Base-by-base conservation (phyloP, 2,888 invertebrate genomes). In the Caenorhabditis japonica region DNA sequence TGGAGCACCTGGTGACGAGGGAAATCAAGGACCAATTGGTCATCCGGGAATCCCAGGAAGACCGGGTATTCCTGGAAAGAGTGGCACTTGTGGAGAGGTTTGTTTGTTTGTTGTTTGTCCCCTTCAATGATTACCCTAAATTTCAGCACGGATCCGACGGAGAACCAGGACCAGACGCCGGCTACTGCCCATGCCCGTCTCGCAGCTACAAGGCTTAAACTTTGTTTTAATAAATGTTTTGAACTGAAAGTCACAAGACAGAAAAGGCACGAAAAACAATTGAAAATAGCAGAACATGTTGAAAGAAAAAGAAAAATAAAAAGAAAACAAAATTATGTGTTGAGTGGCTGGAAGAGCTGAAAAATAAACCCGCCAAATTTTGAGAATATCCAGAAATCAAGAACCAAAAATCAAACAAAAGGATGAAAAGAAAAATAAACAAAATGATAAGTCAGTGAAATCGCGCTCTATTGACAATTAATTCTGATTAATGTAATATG, bases 401-500 rank as follows among this genome's bases (percentile, higher is more conserved):
- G 30, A 30, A 7, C 30, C 5, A 56, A 46, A 19, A 44, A 21
- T 25, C n/a, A 5, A 19, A 46, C 21, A 51, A 47, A 7, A n/a
- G n/a, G n/a, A n/a, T n/a, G n/a, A n/a, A n/a, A n/a, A n/a, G n/a
- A n/a, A n/a, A n/a, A n/a, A n/a, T n/a, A n/a, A n/a, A n/a, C n/a
- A n/a, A n/a, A n/a, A n/a, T n/a, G n/a, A n/a, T n/a, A n/a, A n/a
- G n/a, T n/a, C n/a, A n/a, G n/a, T 13, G 17, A n/a, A 53, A 49
- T 49, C 34, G 34, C 17, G 49, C 21, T 15, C 44, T 55, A 72
- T 53, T 72, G n/a, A n/a, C n/a, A n/a, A n/a, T n/a, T n/a, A n/a
- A n/a, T n/a, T n/a, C n/a, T n/a, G 72, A 62, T 83, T 80, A 47
- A 84, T 69, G 69, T 85, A 85, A 69, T 83, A 79, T 21, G 77